Percentiles rank a stretch among this genome's conserved stretches.
Evolutionary conservation across 2,113 vertebrate genomes (phyloP).

Genomic region (Gracilinanus agilis): DNA sequence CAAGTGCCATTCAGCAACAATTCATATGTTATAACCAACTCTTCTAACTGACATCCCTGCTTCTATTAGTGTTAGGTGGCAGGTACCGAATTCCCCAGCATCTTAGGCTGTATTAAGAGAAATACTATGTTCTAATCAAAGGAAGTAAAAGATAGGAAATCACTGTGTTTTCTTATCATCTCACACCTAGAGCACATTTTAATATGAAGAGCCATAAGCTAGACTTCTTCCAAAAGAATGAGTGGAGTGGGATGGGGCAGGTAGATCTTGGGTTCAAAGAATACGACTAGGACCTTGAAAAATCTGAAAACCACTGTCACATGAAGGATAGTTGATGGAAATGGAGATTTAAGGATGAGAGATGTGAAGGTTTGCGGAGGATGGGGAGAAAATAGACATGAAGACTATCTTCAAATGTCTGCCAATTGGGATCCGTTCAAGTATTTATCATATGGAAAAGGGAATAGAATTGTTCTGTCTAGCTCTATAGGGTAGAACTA

Average conservation of each 20-base stretch:
- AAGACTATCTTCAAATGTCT: background rate
- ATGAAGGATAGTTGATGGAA: background rate
- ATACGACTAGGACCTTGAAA: background rate
- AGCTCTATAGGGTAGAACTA: background rate
- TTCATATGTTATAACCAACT: background rate
- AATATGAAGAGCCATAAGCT: background rate
- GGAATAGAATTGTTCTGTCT: background rate
- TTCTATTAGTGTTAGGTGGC: background rate
- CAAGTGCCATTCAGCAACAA: background rate
- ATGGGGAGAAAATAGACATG: background rate
- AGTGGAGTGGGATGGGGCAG: no score
- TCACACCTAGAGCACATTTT: background rate
- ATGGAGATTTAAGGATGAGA: background rate
- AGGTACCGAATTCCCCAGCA: background rate
- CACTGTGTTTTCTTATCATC: background rate
- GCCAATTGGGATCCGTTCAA: background rate
- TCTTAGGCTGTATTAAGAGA: background rate
- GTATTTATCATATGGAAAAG: background rate
- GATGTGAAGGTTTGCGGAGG: background rate
- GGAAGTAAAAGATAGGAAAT: background rate
- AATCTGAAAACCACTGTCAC: background rate
- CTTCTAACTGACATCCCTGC: background rate
- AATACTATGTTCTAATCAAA: background rate
- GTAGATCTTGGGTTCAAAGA: background rate
- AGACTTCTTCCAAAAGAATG: background rate